Evolutionary conservation across 2,113 vertebrate genomes (phyloP), one percentile per base, ranked within the genome.

Genomic region (Gulo gulo): DNA sequence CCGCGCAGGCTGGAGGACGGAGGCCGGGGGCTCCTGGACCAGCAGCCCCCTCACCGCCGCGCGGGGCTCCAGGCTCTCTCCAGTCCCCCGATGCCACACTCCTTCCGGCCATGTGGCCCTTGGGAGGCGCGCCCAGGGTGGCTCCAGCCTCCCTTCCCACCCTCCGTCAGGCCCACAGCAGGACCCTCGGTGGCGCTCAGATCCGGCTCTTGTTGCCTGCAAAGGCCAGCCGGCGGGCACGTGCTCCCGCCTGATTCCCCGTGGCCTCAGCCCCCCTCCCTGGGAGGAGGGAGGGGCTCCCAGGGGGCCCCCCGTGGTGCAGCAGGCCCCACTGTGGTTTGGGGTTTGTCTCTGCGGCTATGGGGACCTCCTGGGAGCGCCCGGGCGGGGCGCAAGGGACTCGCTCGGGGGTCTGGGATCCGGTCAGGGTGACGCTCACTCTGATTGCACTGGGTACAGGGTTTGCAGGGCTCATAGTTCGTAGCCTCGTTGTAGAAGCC

Each of bases 371-470:
- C 6, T n/a, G 52, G 2, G 69, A 36, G n/a, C 1, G 1, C 65
- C 65, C 1, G 12, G 20, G 82, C 0, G 6, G 52, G 21, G 31
- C 7, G 12, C 7, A 6, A 20, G 73, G 73, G 39, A 42, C 73
- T 6, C 23, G 73, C 1, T 55, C 16, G 1, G 39, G 23, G 73
- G 73, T 26, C 73, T 14, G 39, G 73, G 69, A 24, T 24, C n/a
- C 24, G 23, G 39, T 6, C 3, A 0, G 24, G 73, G 73, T 15
- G 55, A 55, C 0, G 10, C 98, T 98, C 96, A 99, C 99, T 34
- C 4, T 78, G 2, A n/a, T 97, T 59, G 34, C 99, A 99, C 91
- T 96, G 7, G 0, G 98, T 98, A 45, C 99, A 99, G 0, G 59
- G 86, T 11, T 6, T 90, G 95, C 99, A 99, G 21, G n/a, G 6